Conservation (phyloP, 2,888 invertebrate genomes). For the Masnerella sp. region DNA sequence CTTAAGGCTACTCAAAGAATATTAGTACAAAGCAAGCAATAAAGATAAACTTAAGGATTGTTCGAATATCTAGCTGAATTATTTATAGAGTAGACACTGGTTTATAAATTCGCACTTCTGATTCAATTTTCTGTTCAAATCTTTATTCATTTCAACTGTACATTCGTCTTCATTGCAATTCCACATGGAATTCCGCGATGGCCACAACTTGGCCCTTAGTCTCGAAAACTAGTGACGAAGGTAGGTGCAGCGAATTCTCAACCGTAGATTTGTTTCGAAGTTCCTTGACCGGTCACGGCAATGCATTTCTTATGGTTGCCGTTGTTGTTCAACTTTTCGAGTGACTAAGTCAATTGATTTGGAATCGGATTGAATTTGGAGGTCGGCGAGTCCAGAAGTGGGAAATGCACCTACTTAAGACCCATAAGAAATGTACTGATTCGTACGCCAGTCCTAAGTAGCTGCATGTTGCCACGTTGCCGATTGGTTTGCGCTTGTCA, state of each 20-base stretch:
- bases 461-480: constrained; percentile 70
- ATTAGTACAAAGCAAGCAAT: constrained; percentile 59
- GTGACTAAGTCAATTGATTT: background rate
- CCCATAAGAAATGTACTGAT: constrained; percentile 77
- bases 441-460: constrained; percentile 74
- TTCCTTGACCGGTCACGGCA: constrained; percentile 65
- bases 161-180: constrained; percentile 63
- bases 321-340: background rate
- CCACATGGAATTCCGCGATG: constrained; percentile 72
- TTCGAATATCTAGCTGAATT: constrained; percentile 57
- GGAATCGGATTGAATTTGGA: too few species aligned
- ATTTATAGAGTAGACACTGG: constrained; percentile 47
- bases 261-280: constrained; percentile 61
- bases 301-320: constrained; percentile 77
- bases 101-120: background rate
- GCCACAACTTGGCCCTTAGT: constrained; percentile 1
- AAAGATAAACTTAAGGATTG: constrained; percentile 59
- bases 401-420: constrained; percentile 71
- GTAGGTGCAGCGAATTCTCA: constrained; percentile 73
- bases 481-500: constrained; percentile 41
- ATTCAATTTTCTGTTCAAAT: background rate
- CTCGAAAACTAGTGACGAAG: constrained; percentile 63
- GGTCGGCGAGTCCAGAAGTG: too few species aligned
- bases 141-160: constrained; percentile 1
- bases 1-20: constrained; percentile 53